Percentiles rank a stretch among this genome's conserved stretches.
Evolutionary conservation across 2,888 invertebrate species (phyloP).

Genomic region (Pterostichus madidus): DNA sequence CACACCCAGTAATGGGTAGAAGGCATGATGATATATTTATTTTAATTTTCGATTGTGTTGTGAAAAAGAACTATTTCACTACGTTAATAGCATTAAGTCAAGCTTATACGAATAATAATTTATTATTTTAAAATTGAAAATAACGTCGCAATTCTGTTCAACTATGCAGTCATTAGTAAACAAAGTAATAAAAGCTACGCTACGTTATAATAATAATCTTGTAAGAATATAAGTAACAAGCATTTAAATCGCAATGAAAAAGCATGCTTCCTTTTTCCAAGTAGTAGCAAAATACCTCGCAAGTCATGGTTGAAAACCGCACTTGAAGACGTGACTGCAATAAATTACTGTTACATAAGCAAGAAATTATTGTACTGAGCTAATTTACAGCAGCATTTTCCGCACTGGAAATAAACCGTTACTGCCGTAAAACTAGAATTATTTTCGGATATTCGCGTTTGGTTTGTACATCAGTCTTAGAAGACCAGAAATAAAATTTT

Average conservation of each 20-base stretch:
- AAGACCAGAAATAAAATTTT: not conserved
- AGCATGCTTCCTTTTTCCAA: not conserved
- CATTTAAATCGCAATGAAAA: not conserved
- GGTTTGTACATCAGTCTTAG: not conserved
- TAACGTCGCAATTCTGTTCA: not conserved
- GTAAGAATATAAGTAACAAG: not conserved
- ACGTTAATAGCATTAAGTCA: no score
- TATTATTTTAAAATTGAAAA: not conserved
- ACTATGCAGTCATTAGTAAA: not conserved
- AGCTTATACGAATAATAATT: no score
- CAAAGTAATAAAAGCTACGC: not conserved
- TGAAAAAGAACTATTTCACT: no score
- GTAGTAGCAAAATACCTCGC: not conserved
- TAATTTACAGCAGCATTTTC: slow-evolving; percentile 6
- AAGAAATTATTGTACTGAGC: not conserved
- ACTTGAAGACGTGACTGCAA: not conserved
- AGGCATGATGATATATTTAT: no score
- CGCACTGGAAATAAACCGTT: slow-evolving; percentile 9
- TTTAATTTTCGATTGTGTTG: no score
- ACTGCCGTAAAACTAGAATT: not conserved
- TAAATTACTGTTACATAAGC: slow-evolving; percentile 10
- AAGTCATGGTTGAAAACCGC: not conserved
- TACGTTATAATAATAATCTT: not conserved
- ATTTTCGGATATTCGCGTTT: not conserved
- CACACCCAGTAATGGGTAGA: no score